Evolutionary conservation across 2,888 invertebrate species (phyloP), one percentile per base, ranked within the genome.

Genomic region (Harmothoe impar): DNA sequence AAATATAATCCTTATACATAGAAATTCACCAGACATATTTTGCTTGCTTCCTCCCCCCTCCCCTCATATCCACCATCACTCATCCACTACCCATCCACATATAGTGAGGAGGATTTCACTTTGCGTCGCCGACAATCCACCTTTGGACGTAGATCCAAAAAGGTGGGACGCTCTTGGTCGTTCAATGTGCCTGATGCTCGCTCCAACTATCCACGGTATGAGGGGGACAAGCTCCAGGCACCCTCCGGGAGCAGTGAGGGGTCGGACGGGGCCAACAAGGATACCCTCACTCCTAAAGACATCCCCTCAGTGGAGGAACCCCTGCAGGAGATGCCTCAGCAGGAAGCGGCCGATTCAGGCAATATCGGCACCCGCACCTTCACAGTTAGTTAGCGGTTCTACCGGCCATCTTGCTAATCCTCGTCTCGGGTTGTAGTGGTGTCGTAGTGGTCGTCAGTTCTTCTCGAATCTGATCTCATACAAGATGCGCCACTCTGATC

Each of bases 121-220:
- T 31, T 52, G 54, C 52, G 56, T 29, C 86, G 86, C 23, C 20
- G 86, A 5, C 86, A 25, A 5, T 86, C 86, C 7, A 54, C 86
- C 7, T 86, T 86, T 33, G 86, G 86, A 7, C 52, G 86, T 1
- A 23, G 86, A 20, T 78, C 78, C 29, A 90, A 90, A 78, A 90
- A 90, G 68, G 90, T 90, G 31, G 90, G 90, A 5, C 81, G 90
- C 17, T 78, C 90, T 17, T 90, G 90, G 90, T 90, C 90, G 51
- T 90, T 90, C 84, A 78, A 90, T 35, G 90, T 84, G 10, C 54
- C 90, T 23, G 84, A 94, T 25, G 92, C 92, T 78, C 93, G 68
- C 90, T 90, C n/a, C 92, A 92, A 88, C 81, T 94, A 81, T 91
- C 90, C 81, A 91, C 91, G 29, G 92, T 93, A 90, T 92, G 93